Conservation (phyloP, 2,888 invertebrate genomes). For the Papilio protenor region DNA sequence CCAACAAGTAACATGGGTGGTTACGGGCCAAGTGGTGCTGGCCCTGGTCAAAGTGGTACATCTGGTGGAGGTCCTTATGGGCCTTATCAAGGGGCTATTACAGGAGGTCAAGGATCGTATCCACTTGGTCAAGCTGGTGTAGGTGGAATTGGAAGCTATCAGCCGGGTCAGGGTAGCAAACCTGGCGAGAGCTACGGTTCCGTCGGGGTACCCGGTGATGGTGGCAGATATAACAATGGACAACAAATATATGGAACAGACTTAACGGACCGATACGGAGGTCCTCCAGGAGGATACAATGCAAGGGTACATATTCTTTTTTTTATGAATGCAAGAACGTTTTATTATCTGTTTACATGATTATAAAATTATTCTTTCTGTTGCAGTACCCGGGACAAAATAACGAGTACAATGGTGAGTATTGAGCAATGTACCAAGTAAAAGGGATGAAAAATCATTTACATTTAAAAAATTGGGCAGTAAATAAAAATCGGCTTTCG, state of each 20-base stretch:
- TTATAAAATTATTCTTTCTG: conserved; percentile 9
- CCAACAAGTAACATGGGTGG: conserved; percentile 12
- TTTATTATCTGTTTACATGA: conserved; percentile 1
- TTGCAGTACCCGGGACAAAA: conserved; percentile 48
- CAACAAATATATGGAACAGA: conserved; percentile 41
- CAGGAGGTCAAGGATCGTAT: conserved; percentile 38
- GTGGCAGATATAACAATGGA: conserved; percentile 11
- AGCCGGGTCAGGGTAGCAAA: conserved; percentile 32
- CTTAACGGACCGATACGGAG: conserved; percentile 22
- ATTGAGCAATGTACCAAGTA: background rate
- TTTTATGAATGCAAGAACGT: conserved; percentile 8
- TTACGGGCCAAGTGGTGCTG: conserved; percentile 7
- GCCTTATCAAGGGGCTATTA: conserved; percentile 34
- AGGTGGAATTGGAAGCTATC: conserved; percentile 24
- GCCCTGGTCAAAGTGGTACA: conserved; percentile 32
- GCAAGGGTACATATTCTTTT: conserved; percentile 51
- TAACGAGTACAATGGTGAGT: conserved; percentile 49
- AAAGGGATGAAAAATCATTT: background rate
- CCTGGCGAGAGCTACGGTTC: conserved; percentile 41
- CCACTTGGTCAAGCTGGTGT: conserved; percentile 40
- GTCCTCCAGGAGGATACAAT: conserved; percentile 27
- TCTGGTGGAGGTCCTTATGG: conserved; percentile 38
- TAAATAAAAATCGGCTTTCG: background rate
- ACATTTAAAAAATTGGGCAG: no score
- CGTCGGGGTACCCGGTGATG: conserved; percentile 11